A percentile compares a stretch with the other conserved stretches of the same genome.
Conservation (phyloP, 2,113 vertebrate genomes). For the Anas platyrhynchos region DNA sequence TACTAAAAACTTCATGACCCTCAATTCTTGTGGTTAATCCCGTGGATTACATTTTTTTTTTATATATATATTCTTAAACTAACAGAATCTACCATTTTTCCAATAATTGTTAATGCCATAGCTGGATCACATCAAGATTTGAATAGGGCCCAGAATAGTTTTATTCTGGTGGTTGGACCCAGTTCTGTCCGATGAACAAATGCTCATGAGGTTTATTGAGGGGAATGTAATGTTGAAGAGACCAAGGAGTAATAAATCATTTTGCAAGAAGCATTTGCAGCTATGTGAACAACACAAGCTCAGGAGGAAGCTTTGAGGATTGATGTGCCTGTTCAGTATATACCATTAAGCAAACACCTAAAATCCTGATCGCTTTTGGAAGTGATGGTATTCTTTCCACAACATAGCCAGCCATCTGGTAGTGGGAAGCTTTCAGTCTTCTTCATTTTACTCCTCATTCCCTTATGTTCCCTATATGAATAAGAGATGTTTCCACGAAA, state of each 20-base stretch:
- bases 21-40: background rate
- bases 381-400: background rate
- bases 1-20: background rate
- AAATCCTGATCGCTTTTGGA: background rate
- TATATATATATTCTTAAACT: background rate
- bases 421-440: background rate
- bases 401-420: background rate
- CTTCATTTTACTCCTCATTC: background rate
- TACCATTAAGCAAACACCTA: background rate
- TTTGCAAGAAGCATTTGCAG: background rate
- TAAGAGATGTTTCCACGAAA: background rate
- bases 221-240: background rate
- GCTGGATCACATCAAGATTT: background rate
- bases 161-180: background rate
- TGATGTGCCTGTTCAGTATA: background rate
- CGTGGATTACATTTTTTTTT: background rate
- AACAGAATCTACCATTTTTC: background rate
- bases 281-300: background rate
- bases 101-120: background rate
- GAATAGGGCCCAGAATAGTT: background rate
- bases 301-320: background rate
- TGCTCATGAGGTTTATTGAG: background rate
- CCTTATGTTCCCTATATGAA: background rate
- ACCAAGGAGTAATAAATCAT: background rate
- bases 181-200: background rate